These are phyloP conservation scores for Oryctolagus cuniculus DNA, from an alignment of 2,113 vertebrate genomes.

Conservation along the genomic window DNA sequence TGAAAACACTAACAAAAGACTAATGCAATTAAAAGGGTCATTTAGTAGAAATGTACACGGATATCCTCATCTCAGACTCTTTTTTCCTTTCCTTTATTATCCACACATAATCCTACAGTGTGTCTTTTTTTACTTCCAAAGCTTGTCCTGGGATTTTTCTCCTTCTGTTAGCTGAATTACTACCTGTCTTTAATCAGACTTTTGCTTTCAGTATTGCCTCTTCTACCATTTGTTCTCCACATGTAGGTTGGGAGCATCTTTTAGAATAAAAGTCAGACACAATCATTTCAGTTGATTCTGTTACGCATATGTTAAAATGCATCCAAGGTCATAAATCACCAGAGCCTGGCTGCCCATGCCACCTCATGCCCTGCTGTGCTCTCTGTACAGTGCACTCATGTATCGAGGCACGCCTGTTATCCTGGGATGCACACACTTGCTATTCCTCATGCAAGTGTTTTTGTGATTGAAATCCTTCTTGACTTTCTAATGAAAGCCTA, in stretches of 20 bases:
- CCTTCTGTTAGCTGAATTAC: not conserved
- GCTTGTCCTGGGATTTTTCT: not conserved
- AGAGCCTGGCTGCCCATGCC: not conserved
- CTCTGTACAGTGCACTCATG: rapidly evolving
- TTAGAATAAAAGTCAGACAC: not conserved
- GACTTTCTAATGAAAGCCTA: not conserved
- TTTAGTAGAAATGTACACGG: not conserved
- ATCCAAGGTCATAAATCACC: not conserved
- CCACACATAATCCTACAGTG: not conserved
- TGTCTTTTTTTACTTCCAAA: not conserved
- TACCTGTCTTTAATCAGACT: not conserved
- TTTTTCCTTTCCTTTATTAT: not conserved
- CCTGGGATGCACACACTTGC: not conserved
- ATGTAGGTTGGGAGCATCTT: not conserved
- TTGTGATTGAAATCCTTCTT: not conserved
- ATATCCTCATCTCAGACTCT: not conserved
- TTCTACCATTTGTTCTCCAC: not conserved
- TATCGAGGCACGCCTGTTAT: not conserved
- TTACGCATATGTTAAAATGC: not conserved
- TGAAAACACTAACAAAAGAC: constrained; percentile 2
- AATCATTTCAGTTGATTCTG: not conserved
- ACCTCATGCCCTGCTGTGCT: not conserved
- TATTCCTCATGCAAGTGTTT: not conserved
- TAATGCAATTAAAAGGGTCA: not conserved
- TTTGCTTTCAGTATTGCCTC: not conserved